Conservation (phyloP, 2,797 vertebrate species). For the Chromobotia macracanthus region DNA sequence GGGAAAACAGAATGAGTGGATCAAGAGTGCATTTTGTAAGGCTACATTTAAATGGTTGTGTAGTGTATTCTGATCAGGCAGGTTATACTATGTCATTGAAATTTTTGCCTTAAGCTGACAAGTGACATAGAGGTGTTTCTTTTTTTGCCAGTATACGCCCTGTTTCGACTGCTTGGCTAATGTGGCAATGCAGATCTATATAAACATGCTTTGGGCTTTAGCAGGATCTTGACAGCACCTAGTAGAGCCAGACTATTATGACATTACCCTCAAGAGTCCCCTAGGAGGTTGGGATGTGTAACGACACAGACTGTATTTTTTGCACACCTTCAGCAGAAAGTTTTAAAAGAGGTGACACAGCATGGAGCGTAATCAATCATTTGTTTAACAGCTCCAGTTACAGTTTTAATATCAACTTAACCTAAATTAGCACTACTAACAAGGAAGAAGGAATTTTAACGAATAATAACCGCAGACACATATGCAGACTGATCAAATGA, state of each 20-base stretch:
- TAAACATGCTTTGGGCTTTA: constrained; percentile 40
- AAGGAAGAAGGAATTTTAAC: not conserved
- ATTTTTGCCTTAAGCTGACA: constrained; percentile 40
- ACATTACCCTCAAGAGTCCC: constrained; percentile 45
- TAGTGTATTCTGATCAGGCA: constrained; percentile 15
- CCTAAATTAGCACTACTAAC: not conserved
- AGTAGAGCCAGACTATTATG: constrained; percentile 31
- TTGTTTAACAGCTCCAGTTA: not conserved
- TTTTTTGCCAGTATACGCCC: not conserved
- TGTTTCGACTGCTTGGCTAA: constrained; percentile 5
- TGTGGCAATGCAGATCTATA: constrained; percentile 18
- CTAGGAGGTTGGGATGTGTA: constrained; percentile 11
- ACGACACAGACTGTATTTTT: constrained; percentile 6
- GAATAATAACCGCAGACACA: constrained; percentile 10
- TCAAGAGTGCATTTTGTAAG: not conserved
- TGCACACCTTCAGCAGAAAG: not conserved
- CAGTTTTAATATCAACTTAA: not conserved
- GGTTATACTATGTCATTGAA: constrained; percentile 30
- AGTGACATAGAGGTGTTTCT: not conserved
- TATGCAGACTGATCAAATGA: not conserved
- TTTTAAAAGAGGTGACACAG: constrained; percentile 28
- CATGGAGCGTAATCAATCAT: not conserved
- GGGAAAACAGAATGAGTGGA: not conserved
- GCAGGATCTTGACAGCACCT: constrained; percentile 34
- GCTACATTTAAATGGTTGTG: not conserved